Base-by-base conservation (phyloP, 2,888 invertebrate genomes). In the Orthonychiurus folsomi region DNA sequence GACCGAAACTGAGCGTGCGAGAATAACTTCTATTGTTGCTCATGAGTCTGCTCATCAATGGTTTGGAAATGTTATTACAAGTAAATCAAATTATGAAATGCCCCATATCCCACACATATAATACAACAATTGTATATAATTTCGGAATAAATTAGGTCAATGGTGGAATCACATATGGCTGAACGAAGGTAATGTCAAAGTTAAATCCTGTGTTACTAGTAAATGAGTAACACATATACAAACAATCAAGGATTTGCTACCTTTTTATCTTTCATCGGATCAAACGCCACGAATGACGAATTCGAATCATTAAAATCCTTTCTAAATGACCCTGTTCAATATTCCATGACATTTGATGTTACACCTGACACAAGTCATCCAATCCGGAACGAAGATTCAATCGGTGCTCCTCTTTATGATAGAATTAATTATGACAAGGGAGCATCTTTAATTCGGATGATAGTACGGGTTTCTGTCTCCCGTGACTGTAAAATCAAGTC, bases 221-320 rank as follows among this genome's bases (percentile, higher is more conserved):
- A n/a, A 15, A 12, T n/a, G 48, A 15, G 12, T 48, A n/a, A 48
- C 48, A 15, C n/a, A 15, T n/a, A 48, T 48, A n/a, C n/a, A 15
- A 48, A 48, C 12, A 48, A n/a, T 48, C n/a, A 12, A 48, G 52
- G 52, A 0, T 87, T 89, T 74, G 86, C 88, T 3, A 73, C 77
- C 50, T 82, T 79, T 75, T 86, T 87, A 73, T 85, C 89, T 75
- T 88, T 86, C 74, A 82, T 81, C 73, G 80, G 81, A 0, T 83
- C 83, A 50, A 78, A 82, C 50, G 76, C 78, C 77, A n/a, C 20
- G 12, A 21, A 21, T 5, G 28, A 27, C 9, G 57, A 57, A n/a
- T 57, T 57, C 20, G 25, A 57, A 18, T 5, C 57, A 28, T 20
- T 47, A 21, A 27, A 12, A 12, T 5, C 5, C 21, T 3, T 21